Evolutionary conservation across 2,797 vertebrate genomes (phyloP).

Genomic region (Morelia viridis): DNA sequence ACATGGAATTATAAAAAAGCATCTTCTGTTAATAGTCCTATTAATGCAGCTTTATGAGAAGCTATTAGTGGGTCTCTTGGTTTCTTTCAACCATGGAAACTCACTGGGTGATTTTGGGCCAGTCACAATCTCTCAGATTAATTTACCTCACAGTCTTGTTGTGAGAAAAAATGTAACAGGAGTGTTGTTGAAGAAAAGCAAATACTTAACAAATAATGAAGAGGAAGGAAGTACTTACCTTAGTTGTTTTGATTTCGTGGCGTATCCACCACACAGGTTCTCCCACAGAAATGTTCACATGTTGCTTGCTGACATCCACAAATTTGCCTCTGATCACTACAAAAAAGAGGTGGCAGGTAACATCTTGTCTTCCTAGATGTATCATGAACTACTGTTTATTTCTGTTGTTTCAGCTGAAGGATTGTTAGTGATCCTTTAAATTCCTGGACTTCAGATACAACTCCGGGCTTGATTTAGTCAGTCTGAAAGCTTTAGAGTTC

Average conservation of each 20-base stretch:
- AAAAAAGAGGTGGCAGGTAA: conserved; percentile 1
- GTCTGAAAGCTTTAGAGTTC: background rate
- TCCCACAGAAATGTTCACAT: conserved; percentile 12
- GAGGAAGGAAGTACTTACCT: conserved; percentile 56
- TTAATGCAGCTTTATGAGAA: background rate
- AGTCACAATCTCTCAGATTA: background rate
- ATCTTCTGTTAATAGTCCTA: background rate
- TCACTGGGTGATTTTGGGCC: background rate
- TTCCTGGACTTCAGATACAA: background rate
- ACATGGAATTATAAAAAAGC: background rate
- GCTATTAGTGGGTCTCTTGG: no score
- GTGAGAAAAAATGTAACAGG: background rate
- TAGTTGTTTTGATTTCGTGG: conserved; percentile 68
- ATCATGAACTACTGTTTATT: background rate
- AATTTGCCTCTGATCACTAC: conserved; percentile 69
- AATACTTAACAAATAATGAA: background rate
- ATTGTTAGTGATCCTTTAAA: background rate
- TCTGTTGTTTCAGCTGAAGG: background rate
- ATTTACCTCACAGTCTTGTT: background rate
- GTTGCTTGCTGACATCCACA: conserved; percentile 45
- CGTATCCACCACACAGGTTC: conserved; percentile 18
- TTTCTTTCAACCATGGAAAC: background rate
- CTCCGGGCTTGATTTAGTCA: background rate
- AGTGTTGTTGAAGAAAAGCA: background rate
- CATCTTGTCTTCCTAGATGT: background rate